Conservation (phyloP, 2,888 invertebrate species). For the Perdita meconis region DNA sequence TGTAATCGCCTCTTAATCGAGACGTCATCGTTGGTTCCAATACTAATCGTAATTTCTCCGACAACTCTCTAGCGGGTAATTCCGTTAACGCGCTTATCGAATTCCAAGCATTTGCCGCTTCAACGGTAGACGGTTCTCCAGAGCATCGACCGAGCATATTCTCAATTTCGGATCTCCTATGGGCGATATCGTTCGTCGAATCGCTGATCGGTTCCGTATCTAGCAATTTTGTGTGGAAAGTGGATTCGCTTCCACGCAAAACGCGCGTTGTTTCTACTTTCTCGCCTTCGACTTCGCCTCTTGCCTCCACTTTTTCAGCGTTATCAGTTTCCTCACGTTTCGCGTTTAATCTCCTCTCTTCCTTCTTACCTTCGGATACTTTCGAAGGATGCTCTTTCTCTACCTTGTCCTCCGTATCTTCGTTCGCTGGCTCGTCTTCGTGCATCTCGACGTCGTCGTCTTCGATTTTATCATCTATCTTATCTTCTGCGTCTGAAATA, state of each 20-base stretch:
- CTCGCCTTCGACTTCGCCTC: conserved; percentile 91
- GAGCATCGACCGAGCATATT: conserved; percentile 78
- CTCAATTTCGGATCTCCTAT: conserved; percentile 75
- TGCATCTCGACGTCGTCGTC: conserved; percentile 86
- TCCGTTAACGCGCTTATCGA: conserved; percentile 87
- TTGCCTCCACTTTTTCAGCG: conserved; percentile 83
- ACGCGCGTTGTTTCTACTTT: conserved; percentile 86
- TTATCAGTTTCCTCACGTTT: conserved; percentile 80
- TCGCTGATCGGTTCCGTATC: conserved; percentile 47
- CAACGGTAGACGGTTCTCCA: conserved; percentile 81
- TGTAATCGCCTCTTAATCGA: conserved; percentile 96
- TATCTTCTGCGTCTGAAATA: conserved; percentile 85
- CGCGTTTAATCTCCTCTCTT: conserved; percentile 81
- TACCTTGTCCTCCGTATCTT: conserved; percentile 75
- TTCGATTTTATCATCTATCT: conserved; percentile 67
- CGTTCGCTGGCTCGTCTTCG: conserved; percentile 82
- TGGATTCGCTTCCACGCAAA: conserved; percentile 88
- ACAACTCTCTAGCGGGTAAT: conserved; percentile 92
- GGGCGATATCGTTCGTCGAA: conserved; percentile 59
- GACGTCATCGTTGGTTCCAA: conserved; percentile 98
- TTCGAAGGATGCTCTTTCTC: conserved; percentile 84
- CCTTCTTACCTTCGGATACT: conserved; percentile 82
- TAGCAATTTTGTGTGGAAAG: conserved; percentile 88
- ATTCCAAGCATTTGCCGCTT: conserved; percentile 87
- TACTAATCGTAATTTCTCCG: conserved; percentile 96